phyloP scores from a whole-genome alignment of 1,140 invertebrate genomes.

The Dendrolimus kikuchii region DNA sequence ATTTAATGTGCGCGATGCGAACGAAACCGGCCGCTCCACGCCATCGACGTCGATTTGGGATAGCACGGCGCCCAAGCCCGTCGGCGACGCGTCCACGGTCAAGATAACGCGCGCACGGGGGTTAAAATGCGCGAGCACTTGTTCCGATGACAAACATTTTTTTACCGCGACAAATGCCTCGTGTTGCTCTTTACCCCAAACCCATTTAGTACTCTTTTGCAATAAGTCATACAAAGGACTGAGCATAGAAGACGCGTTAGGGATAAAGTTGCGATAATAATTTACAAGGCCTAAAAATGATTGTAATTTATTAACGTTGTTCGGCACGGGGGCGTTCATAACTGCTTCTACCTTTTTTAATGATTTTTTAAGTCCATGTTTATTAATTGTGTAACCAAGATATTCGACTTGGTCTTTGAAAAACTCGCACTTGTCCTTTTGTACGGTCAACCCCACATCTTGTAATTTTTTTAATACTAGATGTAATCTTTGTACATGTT shows the following conservation, averaged over 20 bases:
- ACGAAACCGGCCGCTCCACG: too few species aligned
- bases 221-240: slow-evolving; percentile 37
- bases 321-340: slow-evolving; percentile 7
- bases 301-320: slow-evolving; percentile 17
- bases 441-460: slow-evolving; percentile 15
- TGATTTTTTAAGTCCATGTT: slow-evolving; percentile 14
- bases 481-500: slow-evolving; percentile 13
- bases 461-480: slow-evolving; percentile 16
- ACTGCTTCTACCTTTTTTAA: slow-evolving; percentile 17
- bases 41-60: slow-evolving; percentile 20
- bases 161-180: slow-evolving; percentile 31
- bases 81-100: slow-evolving; percentile 32
- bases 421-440: slow-evolving; percentile 13
- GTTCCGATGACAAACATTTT: slow-evolving; percentile 25
- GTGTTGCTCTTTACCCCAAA: slow-evolving; percentile 20
- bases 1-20: too few species aligned
- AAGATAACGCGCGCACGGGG: slow-evolving; percentile 34
- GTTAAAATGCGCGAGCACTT: slow-evolving; percentile 47
- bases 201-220: slow-evolving; percentile 14
- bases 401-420: slow-evolving; percentile 16
- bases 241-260: slow-evolving; percentile 36
- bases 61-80: slow-evolving; percentile 30
- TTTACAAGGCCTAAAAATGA: slow-evolving; percentile 27
- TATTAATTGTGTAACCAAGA: slow-evolving; percentile 18
- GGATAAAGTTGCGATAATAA: slow-evolving; percentile 49